Base-by-base conservation (phyloP, 1,140 invertebrate species). In the Campodea augens region DNA sequence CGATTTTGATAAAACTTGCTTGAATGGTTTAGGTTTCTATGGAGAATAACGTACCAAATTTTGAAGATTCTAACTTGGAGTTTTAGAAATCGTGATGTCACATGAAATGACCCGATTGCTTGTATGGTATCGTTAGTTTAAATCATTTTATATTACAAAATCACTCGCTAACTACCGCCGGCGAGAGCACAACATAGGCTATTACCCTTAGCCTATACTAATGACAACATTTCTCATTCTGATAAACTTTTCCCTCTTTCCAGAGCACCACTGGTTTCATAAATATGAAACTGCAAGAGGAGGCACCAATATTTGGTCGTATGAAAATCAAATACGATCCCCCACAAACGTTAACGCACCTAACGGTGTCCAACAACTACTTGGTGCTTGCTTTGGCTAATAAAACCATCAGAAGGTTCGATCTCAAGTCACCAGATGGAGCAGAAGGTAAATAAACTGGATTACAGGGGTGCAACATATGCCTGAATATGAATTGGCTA, bases 341-440 rank as follows among this genome's bases (percentile, higher is more conserved):
- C 12, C 71, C 75, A 0, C 75, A 82, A 49, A 67, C 69, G 46
- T 77, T 93, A 36, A 77, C 77, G 18, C 79, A 91, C 57, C 63
- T 91, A 20, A 75, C 71, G 38, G 81, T 88, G 1, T 74, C 77
- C 18, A 90, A 76, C 55, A 85, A 89, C 56, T 77, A 76, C 54
- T 66, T 93, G 29, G 75, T 87, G 0, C 71, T 92, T 44, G 77
- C 81, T 1, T 81, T 93, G 77, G 74, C 75, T 20, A 87, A 87
- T 58, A 78, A 81, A 55, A 71, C 76, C 41, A 55, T 92, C 2
- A 70, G 90, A 40, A 65, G 85, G 36, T 79, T 92, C 48, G 81
- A 92, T 63, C 64, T 92, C 48, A 77, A 78, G 49, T 70, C 79
- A 51, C 78, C 83, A 7, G 74, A 81, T 46, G 70, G 77, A 47